These are phyloP conservation scores for Lepidurus apus DNA, from an alignment of 1,140 invertebrate genomes.

Conservation along the genomic window DNA sequence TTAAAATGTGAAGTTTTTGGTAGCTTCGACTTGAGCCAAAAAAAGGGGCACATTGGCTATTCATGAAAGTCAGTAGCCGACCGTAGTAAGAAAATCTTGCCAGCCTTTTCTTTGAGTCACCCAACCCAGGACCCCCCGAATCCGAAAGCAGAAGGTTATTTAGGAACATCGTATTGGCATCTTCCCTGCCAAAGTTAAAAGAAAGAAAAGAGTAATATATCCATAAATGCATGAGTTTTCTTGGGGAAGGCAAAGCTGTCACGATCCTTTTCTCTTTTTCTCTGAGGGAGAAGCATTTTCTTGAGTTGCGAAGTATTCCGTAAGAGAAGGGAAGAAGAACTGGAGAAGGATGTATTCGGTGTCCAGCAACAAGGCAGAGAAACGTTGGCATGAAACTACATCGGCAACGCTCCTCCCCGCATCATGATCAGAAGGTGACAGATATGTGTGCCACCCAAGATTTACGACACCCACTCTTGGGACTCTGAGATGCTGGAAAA, in stretches of 20 bases:
- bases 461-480: not conserved
- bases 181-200: not conserved
- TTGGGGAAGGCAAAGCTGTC: not conserved
- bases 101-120: not conserved
- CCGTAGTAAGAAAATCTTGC: not conserved
- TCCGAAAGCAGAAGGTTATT: not conserved
- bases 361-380: not conserved
- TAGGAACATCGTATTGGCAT: not conserved
- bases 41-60: not conserved
- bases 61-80: not conserved
- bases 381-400: not conserved
- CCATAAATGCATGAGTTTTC: slow-evolving; percentile 10
- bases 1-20: too few relatives aligned
- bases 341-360: not conserved
- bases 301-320: not conserved
- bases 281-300: not conserved
- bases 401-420: not conserved
- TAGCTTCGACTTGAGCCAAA: not conserved
- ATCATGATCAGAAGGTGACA: slow-evolving; percentile 13
- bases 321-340: not conserved
- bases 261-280: not conserved
- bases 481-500: not conserved
- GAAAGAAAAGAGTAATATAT: slow-evolving; percentile 10
- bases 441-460: slow-evolving; percentile 17
- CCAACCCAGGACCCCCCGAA: not conserved